Evolutionary conservation across 2,113 vertebrate genomes (phyloP).

Genomic region (Oryzias woworae): DNA sequence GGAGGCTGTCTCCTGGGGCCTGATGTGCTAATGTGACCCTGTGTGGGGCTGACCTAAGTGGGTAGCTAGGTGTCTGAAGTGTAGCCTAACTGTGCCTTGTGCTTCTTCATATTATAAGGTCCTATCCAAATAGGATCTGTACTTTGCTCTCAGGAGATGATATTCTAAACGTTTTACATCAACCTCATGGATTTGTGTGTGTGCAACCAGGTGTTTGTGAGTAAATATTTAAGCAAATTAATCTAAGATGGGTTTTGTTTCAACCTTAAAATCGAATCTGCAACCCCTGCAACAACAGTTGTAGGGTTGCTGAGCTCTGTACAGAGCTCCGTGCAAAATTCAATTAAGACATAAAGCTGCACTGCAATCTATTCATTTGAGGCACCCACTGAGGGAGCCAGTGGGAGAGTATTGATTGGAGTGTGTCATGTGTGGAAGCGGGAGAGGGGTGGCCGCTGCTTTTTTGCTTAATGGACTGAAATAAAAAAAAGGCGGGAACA

Average conservation of each 20-base stretch:
- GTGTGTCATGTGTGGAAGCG: slow-evolving; percentile 85
- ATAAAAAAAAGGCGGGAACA: slow-evolving; percentile 90
- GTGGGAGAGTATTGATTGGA: slow-evolving; percentile 89
- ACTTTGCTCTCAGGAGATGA: too few relatives aligned
- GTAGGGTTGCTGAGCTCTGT: slow-evolving; percentile 17
- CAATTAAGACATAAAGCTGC: slow-evolving; percentile 88
- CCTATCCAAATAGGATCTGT: too few relatives aligned
- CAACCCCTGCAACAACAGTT: slow-evolving; percentile 18
- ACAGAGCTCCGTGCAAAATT: slow-evolving; percentile 74
- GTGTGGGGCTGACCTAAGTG: slow-evolving; percentile 63
- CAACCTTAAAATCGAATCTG: slow-evolving; percentile 21
- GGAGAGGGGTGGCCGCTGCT: slow-evolving; percentile 82
- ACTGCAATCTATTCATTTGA: slow-evolving; percentile 83
- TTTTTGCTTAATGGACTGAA: slow-evolving; percentile 93
- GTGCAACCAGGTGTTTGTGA: not conserved
- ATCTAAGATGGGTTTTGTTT: slow-evolving; percentile 19
- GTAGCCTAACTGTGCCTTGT: slow-evolving; percentile 4
- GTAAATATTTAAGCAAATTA: too few relatives aligned
- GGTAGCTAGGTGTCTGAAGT: slow-evolving; percentile 33
- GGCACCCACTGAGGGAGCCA: slow-evolving; percentile 81
- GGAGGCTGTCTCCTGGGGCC: slow-evolving; percentile 56
- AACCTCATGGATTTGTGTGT: not conserved
- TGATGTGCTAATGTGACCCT: slow-evolving; percentile 72
- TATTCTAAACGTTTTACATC: too few relatives aligned
- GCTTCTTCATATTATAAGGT: not conserved